Base-by-base conservation (phyloP, 2,113 vertebrate genomes). In the Eonycteris spelaea region DNA sequence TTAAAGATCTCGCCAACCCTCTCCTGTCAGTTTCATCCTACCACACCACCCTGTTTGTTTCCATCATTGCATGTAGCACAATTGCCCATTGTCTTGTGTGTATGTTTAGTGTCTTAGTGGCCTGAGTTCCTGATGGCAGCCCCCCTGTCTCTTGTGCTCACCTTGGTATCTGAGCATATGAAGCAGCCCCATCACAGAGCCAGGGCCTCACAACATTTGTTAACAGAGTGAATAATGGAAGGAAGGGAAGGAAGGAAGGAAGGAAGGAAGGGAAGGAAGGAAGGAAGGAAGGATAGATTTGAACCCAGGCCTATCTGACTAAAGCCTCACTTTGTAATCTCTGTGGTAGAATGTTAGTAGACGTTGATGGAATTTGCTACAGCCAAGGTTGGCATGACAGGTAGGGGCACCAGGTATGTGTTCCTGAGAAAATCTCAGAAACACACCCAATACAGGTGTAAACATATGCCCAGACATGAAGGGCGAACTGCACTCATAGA, bases 21-120 rank as follows among this genome's bases (percentile, higher is more conserved):
- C 24, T 8, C 6, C 35, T 22, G 48, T 43, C 24, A 1, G 9
- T 18, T 70, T 90, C 38, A 21, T 35, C 14, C 22, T 13, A 2
- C 24, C 43, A 7, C 14, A 2, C 8, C 40, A 1, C 26, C 26
- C 21, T 43, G 24, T 14, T 40, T 51, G 16, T 70, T 75, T 45
- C 18, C 35, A 0, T 55, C 33, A 7, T 14, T 18, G 21, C 35
- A 26, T 35, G 24, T 12, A 3, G 16, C 40, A 24, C 35, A 24
- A 3, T 8, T 9, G 15, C 40, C 40, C 2, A 0, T 40, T 68
- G 45, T 10, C 35, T 65, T n/a, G 30, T 86, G 35, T 22, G 3
- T 59, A 43, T 28, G 35, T 51, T 55, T 48, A 24, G 33, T 67
- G 70, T 67, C 45, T 43, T 22, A 1, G 28, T 7, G 71, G n/a